phyloP scores from a whole-genome alignment of 1,140 invertebrate species.

The Pissodes strobi region DNA sequence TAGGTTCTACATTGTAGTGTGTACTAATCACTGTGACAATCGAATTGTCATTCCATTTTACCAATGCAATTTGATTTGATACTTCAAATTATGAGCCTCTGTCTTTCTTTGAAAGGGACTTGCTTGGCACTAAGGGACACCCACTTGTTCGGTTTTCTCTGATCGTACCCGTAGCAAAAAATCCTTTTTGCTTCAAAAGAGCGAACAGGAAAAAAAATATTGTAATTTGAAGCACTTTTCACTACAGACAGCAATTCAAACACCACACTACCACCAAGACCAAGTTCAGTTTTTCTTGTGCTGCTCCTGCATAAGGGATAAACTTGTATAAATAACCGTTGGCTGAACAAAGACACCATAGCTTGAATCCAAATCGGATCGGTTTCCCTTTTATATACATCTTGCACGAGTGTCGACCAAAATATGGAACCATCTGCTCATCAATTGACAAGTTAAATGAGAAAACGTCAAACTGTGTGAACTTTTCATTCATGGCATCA shows the following conservation, averaged over 20 bases:
- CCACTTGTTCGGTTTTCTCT: constrained; percentile 27
- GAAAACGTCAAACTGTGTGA: no score
- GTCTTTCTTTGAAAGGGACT: constrained; percentile 15
- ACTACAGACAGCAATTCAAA: constrained; percentile 19
- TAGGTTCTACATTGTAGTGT: constrained; percentile 24
- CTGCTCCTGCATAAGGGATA: constrained; percentile 28
- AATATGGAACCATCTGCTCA: constrained; percentile 54
- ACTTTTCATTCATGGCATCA: no score
- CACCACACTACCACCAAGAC: constrained; percentile 30
- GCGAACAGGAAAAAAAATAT: constrained; percentile 32
- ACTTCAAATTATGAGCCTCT: constrained; percentile 33
- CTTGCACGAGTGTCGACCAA: no score
- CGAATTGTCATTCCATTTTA: constrained; percentile 40
- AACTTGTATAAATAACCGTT: constrained; percentile 34
- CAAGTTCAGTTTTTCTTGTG: constrained; percentile 12
- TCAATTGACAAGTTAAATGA: no score
- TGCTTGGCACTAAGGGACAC: constrained; percentile 10
- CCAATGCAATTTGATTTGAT: constrained; percentile 22
- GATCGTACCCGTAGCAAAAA: constrained; percentile 32
- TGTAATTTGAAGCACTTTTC: no score
- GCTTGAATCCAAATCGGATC: constrained; percentile 58
- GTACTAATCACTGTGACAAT: constrained; percentile 30
- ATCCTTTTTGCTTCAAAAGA: constrained; percentile 24
- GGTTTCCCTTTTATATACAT: no score
- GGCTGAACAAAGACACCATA: constrained; percentile 45